Percentiles rank a stretch among this genome's conserved stretches.
phyloP scores from a whole-genome alignment of 2,797 vertebrate species.

The Manis javanica region DNA sequence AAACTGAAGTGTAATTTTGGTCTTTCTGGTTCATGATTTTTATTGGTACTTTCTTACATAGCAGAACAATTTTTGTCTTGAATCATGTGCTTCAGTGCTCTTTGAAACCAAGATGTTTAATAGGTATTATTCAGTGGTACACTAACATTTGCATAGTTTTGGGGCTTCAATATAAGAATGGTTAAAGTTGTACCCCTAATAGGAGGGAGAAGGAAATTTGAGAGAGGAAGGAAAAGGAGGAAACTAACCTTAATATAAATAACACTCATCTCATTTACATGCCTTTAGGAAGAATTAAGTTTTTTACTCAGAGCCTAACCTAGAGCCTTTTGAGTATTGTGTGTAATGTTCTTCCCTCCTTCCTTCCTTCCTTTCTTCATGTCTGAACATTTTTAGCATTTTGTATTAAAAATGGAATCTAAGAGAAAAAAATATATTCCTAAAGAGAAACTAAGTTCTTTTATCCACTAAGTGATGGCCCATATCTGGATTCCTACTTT shows the following conservation, averaged over 20 bases:
- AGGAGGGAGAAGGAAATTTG: constrained; percentile 37
- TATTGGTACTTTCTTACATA: constrained; percentile 32
- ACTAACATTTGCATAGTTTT: constrained; percentile 11
- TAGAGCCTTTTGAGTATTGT: constrained; percentile 17
- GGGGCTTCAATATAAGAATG: not conserved
- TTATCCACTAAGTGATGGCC: not conserved
- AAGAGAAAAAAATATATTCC: constrained; percentile 18
- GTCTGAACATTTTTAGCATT: constrained; percentile 13
- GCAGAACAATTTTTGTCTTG: constrained; percentile 31
- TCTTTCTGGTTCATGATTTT: constrained; percentile 54
- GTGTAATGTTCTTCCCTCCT: not conserved
- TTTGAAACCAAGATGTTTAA: constrained; percentile 67
- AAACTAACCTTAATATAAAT: constrained; percentile 49
- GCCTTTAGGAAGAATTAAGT: constrained; percentile 47
- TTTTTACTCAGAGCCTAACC: not conserved
- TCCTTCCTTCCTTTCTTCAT: not conserved
- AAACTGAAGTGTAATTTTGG: constrained; percentile 52
- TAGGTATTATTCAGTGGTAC: not conserved
- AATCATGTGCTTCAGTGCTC: constrained; percentile 58
- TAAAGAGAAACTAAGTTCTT: constrained; percentile 50
- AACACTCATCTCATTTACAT: not conserved
- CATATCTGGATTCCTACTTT: not conserved
- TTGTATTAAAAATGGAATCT: constrained; percentile 45
- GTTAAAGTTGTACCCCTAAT: constrained; percentile 22
- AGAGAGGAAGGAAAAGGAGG: constrained; percentile 64